phyloP scores from a whole-genome alignment of 2,888 invertebrate species.

The Tubulanus polymorphus region DNA sequence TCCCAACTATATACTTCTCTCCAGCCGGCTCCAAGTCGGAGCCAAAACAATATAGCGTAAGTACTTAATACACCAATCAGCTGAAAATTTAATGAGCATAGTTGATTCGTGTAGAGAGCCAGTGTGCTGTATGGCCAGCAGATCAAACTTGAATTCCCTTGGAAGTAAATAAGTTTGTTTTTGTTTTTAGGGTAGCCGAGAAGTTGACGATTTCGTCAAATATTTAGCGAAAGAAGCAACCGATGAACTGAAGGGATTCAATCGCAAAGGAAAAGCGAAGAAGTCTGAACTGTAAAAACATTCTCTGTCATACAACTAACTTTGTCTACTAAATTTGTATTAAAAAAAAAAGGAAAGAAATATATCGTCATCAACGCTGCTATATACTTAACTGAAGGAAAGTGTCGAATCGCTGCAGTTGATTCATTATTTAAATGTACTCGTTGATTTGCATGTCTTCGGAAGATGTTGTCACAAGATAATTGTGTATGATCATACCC shows the following conservation, averaged over 20 bases:
- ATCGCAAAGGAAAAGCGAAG: conserved; percentile 70
- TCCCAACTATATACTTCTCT: conserved; percentile 96
- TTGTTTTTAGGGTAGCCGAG: conserved; percentile 73
- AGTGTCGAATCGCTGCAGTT: no score
- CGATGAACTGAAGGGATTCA: conserved; percentile 79
- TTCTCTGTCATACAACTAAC: no score
- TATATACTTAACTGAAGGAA: no score
- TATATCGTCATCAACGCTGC: no score
- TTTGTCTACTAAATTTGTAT: no score
- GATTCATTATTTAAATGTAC: no score
- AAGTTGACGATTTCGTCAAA: conserved; percentile 87
- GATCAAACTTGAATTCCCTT: background rate
- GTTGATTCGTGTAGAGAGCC: background rate
- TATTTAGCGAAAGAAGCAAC: conserved; percentile 91
- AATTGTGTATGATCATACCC: no score
- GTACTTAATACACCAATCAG: no score
- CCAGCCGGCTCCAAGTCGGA: conserved; percentile 70
- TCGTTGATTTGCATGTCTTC: no score
- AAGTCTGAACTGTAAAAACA: conserved; percentile 14
- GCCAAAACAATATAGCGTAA: conserved; percentile 80
- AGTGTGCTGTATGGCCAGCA: background rate
- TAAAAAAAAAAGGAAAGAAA: no score
- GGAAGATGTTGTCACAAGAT: no score
- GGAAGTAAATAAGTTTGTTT: background rate
- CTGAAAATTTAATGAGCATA: no score